phyloP scores from a whole-genome alignment of 2,888 invertebrate species.

The Sarcophaga subvicina region DNA sequence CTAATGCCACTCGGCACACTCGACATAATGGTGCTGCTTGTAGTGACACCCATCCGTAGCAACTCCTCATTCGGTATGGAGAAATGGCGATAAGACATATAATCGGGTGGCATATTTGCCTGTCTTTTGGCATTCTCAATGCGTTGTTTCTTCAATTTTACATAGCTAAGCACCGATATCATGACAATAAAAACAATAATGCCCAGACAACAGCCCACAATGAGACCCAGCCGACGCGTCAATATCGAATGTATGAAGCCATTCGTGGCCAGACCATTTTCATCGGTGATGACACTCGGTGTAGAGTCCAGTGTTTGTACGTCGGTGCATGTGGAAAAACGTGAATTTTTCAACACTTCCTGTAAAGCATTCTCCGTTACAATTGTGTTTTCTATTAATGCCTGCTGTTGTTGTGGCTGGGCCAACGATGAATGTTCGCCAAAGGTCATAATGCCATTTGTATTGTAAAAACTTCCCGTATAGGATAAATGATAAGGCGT shows the following conservation, averaged over 20 bases:
- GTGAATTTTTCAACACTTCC: conserved; percentile 86
- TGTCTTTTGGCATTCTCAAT: conserved; percentile 87
- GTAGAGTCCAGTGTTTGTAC: conserved; percentile 89
- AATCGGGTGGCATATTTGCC: conserved; percentile 89
- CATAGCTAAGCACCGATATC: conserved; percentile 91
- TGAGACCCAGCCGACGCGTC: conserved; percentile 91
- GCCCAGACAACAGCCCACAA: conserved; percentile 93
- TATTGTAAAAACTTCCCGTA: conserved; percentile 61
- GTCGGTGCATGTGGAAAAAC: conserved; percentile 89
- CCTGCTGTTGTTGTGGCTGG: conserved; percentile 72
- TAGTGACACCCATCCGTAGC: conserved; percentile 73
- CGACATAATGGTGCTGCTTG: conserved; percentile 71
- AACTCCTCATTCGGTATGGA: conserved; percentile 87
- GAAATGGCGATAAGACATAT: conserved; percentile 90
- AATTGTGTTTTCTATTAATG: conserved; percentile 83
- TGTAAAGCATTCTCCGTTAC: conserved; percentile 83
- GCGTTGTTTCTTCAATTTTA: conserved; percentile 92
- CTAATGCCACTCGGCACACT: conserved; percentile 81
- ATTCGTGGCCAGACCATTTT: conserved; percentile 85
- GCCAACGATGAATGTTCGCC: conserved; percentile 67
- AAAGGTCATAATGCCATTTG: conserved; percentile 67
- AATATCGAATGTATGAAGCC: conserved; percentile 89
- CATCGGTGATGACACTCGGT: conserved; percentile 84
- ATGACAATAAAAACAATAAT: conserved; percentile 92
- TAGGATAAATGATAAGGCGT: conserved; percentile 64